Evolutionary conservation across 2,888 invertebrate genomes (phyloP).

Genomic region (Halictus quadricinctus): DNA sequence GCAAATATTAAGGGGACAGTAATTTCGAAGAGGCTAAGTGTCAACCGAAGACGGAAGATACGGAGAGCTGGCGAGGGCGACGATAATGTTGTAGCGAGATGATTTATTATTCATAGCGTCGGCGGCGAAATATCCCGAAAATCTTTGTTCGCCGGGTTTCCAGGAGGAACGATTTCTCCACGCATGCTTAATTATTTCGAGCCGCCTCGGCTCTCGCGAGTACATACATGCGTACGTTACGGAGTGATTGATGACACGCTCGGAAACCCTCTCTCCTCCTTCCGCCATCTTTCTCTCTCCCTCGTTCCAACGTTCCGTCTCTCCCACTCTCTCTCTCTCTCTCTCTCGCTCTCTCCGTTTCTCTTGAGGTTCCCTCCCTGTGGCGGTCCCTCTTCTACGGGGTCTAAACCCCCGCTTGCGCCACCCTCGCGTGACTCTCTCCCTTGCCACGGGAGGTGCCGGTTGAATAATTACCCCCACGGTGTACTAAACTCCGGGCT

Average conservation of each 20-base stretch:
- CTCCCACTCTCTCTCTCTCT: not conserved
- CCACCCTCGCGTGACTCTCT: conserved; percentile 75
- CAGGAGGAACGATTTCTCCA: conserved; percentile 69
- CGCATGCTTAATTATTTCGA: conserved; percentile 75
- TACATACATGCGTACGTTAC: conserved; percentile 73
- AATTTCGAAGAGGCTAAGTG: not conserved
- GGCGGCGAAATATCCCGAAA: conserved; percentile 51
- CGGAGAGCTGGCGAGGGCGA: not conserved
- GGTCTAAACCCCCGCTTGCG: conserved; percentile 54
- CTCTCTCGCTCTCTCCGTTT: not conserved
- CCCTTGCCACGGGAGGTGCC: conserved; percentile 77
- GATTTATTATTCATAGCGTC: conserved; percentile 45
- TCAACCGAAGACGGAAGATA: not conserved
- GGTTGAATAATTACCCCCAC: conserved; percentile 81
- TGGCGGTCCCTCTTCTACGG: conserved; percentile 42
- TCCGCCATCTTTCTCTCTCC: conserved; percentile 35
- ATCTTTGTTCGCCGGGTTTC: conserved; percentile 56
- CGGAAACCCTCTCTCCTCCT: conserved; percentile 64
- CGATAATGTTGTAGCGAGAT: conserved; percentile 32
- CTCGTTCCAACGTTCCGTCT: not conserved
- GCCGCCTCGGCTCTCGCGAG: conserved; percentile 63
- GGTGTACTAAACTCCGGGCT: conserved; percentile 76
- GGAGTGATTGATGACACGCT: conserved; percentile 79
- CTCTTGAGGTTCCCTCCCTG: conserved; percentile 27
- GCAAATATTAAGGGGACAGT: not conserved